Percentiles rank a stretch among this genome's conserved stretches.
phyloP scores from a whole-genome alignment of 2,888 invertebrate species.

The Diaprepes abbreviatus region DNA sequence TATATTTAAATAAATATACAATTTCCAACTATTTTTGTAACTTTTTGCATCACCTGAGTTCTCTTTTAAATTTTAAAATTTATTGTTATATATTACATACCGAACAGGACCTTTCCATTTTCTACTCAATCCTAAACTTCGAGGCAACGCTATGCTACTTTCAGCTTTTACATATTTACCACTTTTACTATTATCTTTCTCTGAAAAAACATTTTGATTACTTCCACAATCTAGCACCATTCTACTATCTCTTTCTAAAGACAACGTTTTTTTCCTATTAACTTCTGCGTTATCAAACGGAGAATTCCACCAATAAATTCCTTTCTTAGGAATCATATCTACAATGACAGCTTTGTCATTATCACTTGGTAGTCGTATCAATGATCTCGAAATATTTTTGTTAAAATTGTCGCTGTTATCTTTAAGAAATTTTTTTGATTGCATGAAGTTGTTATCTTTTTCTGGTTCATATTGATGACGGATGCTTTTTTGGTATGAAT shows the following conservation, averaged over 20 bases:
- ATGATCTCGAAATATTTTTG: not conserved
- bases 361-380: constrained; percentile 16
- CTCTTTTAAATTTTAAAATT: no score
- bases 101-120: constrained; percentile 75
- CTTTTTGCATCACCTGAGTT: no score
- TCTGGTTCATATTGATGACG: not conserved
- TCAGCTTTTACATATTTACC: constrained; percentile 15
- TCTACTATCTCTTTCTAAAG: not conserved
- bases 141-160: constrained; percentile 70
- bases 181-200: constrained; percentile 12
- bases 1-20: no score
- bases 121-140: constrained; percentile 73
- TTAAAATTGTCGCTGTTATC: not conserved
- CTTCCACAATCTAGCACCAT: not conserved
- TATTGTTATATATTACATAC: no score
- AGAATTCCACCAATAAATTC: constrained; percentile 35
- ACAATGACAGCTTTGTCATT: constrained; percentile 62
- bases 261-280: not conserved
- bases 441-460: not conserved
- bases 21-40: no score
- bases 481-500: not conserved
- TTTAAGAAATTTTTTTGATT: not conserved
- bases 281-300: not conserved
- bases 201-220: not conserved
- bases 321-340: constrained; percentile 62